Evolutionary conservation across 2,113 vertebrate genomes (phyloP).

Genomic region (Notarius quadriscutis): DNA sequence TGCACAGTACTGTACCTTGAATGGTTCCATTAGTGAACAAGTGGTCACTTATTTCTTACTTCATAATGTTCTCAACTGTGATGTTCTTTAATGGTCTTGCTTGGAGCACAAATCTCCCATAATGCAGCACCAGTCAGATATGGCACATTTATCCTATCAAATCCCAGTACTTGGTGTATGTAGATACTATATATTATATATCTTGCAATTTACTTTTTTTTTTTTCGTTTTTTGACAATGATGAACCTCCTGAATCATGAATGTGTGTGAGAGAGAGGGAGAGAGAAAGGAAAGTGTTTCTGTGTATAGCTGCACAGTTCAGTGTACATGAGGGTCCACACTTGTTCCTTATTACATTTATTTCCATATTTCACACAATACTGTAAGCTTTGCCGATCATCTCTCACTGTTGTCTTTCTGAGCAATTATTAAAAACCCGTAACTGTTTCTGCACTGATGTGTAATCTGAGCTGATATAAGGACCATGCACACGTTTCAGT

Average conservation of each 20-base stretch:
- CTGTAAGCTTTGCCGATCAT: not conserved
- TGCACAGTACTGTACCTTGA: not conserved
- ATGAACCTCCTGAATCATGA: not conserved
- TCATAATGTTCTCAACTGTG: not conserved
- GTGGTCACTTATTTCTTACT: not conserved
- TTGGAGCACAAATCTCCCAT: not conserved
- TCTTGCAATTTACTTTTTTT: not conserved
- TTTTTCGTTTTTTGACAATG: not conserved
- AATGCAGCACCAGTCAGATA: not conserved
- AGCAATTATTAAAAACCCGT: not conserved
- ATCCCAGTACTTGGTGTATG: not conserved
- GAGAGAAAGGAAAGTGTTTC: not conserved
- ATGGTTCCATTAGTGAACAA: not conserved
- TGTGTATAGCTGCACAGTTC: not conserved
- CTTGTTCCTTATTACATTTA: not conserved
- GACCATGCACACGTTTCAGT: not conserved
- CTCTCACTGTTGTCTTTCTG: not conserved
- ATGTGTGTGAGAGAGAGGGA: not conserved
- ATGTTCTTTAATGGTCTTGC: no score
- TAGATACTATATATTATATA: not conserved
- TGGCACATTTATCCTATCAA: not conserved
- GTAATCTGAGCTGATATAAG: not conserved
- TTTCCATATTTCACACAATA: not conserved
- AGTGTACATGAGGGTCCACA: not conserved
- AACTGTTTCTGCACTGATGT: not conserved